Evolutionary conservation across 2,113 vertebrate species (phyloP), one percentile per base, ranked within the genome.

Genomic region (Eolophus roseicapilla): DNA sequence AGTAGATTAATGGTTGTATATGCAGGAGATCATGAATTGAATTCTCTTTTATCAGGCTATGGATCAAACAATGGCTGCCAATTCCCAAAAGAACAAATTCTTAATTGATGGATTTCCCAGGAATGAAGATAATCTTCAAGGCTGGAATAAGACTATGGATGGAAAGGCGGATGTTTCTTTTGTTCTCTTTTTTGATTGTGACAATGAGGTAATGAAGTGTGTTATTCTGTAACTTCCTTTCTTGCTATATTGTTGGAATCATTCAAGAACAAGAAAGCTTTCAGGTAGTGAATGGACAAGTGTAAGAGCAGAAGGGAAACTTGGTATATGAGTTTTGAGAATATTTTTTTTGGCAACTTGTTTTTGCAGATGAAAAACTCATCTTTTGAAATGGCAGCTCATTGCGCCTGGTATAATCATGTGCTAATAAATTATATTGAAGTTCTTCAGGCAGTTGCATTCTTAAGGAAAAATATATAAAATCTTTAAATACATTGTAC

Each of bases 81-180:
- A 98, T 86, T 96, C 97, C 62, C 98, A 98, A 86, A 99, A 98
- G 97, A 99, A 98, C 96, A 98, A 98, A 83, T 99, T 99, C 97
- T 99, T 99, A 88, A 99, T 99, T 91, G 99, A 99, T 85, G 99
- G 99, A 59, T 99, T 99, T 96, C 99, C 99, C 50, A 99, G 99
- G 83, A 99, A 99, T 88, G 97, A 99, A 97, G 99, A 99, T 97
- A 99, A 99, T 97, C 98, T 99, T 92, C 98, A 99, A 96, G 99
- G 99, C 46, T 99, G 99, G 99, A 98, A 97, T 63, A 98, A 74
- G 12, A 98, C 98, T 68, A 99, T 99, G 99, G 98, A 99, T 52
- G 98, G 97, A 88, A 98, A 99, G 89, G 99, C 99, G 4, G 98
- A 99, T 85, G 98, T 99, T 95, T 99, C 98, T 96, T 99, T 99